These are phyloP conservation scores for Casuarius casuarius DNA, from an alignment of 2,113 vertebrate genomes.

Conservation along the genomic window DNA sequence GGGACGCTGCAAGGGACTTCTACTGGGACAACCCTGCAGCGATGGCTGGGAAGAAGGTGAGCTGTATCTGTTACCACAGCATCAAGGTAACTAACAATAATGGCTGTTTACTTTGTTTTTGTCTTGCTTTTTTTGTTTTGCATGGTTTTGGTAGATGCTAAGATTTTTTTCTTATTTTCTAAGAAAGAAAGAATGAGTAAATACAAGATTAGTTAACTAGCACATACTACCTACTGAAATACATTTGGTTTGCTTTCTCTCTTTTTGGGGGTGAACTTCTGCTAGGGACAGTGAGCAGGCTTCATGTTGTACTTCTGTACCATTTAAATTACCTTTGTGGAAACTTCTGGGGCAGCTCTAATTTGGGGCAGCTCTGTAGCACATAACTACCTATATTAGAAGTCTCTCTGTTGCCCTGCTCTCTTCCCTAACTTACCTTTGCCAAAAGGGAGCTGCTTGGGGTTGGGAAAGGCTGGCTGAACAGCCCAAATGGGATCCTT, in stretches of 20 bases:
- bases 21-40: too few relatives aligned
- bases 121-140: neutral
- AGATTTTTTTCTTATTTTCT: neutral
- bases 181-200: neutral
- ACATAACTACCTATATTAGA: neutral
- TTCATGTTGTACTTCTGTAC: too few relatives aligned
- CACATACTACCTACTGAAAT: neutral
- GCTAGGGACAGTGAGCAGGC: neutral
- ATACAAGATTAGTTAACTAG: neutral
- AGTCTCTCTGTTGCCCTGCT: neutral
- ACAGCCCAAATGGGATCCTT: neutral
- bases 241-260: neutral
- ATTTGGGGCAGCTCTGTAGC: neutral
- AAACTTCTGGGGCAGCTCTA: neutral
- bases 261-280: neutral
- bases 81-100: too few relatives aligned
- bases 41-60: too few relatives aligned
- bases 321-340: neutral
- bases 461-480: neutral
- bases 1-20: too few relatives aligned
- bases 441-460: neutral
- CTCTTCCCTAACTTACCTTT: neutral
- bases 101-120: too few relatives aligned
- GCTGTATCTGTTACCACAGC: too few relatives aligned
- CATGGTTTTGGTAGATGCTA: neutral